Evolutionary conservation across 2,797 vertebrate species (phyloP).

Genomic region (Adrianichthys oophorus): DNA sequence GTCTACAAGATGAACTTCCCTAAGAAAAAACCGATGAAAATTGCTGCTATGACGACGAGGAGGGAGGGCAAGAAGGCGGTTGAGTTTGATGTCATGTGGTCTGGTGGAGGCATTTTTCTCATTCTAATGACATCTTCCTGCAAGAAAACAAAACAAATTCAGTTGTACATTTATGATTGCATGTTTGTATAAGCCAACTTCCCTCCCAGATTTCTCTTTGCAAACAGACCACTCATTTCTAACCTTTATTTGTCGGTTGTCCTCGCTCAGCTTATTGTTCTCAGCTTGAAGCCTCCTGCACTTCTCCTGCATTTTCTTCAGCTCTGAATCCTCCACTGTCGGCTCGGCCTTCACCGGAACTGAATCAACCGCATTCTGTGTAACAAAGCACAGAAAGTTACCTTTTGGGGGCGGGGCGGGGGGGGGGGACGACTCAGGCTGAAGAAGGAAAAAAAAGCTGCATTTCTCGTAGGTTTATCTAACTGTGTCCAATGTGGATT

Average conservation of each 20-base stretch:
- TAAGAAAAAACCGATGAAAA: constrained; percentile 99
- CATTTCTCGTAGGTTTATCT: too few species aligned
- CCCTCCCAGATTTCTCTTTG: too few species aligned
- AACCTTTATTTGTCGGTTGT: constrained; percentile 94
- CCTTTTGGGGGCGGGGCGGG: too few species aligned
- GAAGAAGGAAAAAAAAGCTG: too few species aligned
- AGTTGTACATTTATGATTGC: too few species aligned
- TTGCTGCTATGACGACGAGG: constrained; percentile 98
- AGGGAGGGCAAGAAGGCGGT: constrained; percentile 93
- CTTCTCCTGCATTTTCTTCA: constrained; percentile 91
- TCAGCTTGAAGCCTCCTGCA: constrained; percentile 93
- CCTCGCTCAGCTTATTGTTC: constrained; percentile 87
- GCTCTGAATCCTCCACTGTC: constrained; percentile 83
- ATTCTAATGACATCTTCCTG: constrained; percentile 92
- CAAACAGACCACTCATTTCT: neutral
- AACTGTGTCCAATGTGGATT: too few species aligned
- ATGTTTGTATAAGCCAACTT: too few species aligned
- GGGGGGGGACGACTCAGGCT: too few species aligned
- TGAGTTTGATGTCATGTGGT: constrained; percentile 85
- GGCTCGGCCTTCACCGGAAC: constrained; percentile 83
- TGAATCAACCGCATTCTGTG: constrained; percentile 86
- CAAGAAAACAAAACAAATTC: neutral
- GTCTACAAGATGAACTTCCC: constrained; percentile 99
- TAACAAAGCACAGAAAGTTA: constrained; percentile 1
- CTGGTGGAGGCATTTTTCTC: constrained; percentile 88